Conservation (phyloP, 2,888 invertebrate species). For the Mantis religiosa region DNA sequence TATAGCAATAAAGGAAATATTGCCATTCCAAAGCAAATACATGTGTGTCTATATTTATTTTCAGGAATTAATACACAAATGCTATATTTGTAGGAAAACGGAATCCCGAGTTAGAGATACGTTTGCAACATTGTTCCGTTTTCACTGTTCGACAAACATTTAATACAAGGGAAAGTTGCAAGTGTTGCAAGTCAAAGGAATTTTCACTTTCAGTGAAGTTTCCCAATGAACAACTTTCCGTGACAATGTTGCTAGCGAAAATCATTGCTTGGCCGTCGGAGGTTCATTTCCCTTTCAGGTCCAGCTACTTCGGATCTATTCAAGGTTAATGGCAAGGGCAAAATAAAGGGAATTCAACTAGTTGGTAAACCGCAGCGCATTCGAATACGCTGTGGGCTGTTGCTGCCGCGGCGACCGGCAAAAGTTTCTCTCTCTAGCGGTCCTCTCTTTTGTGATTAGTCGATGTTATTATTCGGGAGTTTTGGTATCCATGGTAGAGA, state of each 20-base stretch:
- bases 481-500: too few species aligned
- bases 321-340: neutral
- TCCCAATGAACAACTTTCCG: neutral
- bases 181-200: neutral
- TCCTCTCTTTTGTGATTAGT: too few species aligned
- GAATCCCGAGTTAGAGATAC: neutral
- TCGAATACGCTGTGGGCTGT: too few species aligned
- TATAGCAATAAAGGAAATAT: too few species aligned
- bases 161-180: neutral
- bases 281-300: neutral
- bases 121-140: neutral
- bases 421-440: too few species aligned
- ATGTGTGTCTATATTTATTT: neutral
- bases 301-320: neutral
- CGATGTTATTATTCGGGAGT: too few species aligned
- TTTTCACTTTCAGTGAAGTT: too few species aligned
- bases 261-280: neutral
- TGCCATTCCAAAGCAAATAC: neutral
- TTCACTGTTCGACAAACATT: neutral
- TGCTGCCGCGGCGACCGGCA: too few species aligned
- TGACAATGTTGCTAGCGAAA: neutral
- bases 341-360: neutral
- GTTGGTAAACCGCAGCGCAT: too few species aligned
- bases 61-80: neutral
- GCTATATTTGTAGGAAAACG: neutral